phyloP scores from a whole-genome alignment of 2,888 invertebrate species.

The Phaedon cochleariae region DNA sequence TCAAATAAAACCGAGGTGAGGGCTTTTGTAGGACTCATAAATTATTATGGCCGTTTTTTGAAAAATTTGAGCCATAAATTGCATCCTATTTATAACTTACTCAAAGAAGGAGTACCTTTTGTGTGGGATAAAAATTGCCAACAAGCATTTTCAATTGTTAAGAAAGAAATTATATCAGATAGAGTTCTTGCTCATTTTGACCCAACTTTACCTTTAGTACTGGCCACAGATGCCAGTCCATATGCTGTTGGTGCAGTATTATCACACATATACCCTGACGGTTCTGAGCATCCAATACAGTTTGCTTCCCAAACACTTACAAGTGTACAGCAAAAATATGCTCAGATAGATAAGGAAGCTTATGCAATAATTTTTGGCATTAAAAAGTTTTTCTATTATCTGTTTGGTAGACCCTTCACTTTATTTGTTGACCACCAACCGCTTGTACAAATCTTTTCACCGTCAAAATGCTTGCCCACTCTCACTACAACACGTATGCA shows the following conservation, averaged over 20 bases:
- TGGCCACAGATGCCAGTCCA: conserved; percentile 23
- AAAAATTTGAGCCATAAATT: conserved; percentile 15
- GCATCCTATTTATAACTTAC: conserved; percentile 16
- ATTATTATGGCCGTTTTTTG: conserved; percentile 36
- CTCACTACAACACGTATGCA: conserved; percentile 5
- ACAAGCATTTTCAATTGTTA: conserved; percentile 23
- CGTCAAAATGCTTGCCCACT: not conserved
- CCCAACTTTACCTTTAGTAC: conserved; percentile 17
- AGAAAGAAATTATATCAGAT: not conserved
- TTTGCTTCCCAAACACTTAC: conserved; percentile 24
- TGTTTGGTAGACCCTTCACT: not conserved
- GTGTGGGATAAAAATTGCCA: too few species aligned
- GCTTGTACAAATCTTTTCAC: conserved; percentile 1
- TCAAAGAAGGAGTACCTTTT: too few species aligned
- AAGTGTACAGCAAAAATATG: conserved; percentile 13
- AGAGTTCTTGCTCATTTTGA: conserved; percentile 25
- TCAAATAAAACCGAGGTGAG: conserved; percentile 25
- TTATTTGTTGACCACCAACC: conserved; percentile 27
- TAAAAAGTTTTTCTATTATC: too few species aligned
- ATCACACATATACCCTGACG: conserved; percentile 20
- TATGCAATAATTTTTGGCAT: too few species aligned
- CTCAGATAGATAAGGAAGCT: conserved; percentile 36
- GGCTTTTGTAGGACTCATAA: conserved; percentile 29
- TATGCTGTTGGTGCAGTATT: conserved; percentile 26
- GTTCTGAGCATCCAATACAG: conserved; percentile 27